A percentile compares a stretch with the other conserved stretches of the same genome.
Conservation (phyloP, 1,140 invertebrate genomes). For the Drosophila nasuta region DNA sequence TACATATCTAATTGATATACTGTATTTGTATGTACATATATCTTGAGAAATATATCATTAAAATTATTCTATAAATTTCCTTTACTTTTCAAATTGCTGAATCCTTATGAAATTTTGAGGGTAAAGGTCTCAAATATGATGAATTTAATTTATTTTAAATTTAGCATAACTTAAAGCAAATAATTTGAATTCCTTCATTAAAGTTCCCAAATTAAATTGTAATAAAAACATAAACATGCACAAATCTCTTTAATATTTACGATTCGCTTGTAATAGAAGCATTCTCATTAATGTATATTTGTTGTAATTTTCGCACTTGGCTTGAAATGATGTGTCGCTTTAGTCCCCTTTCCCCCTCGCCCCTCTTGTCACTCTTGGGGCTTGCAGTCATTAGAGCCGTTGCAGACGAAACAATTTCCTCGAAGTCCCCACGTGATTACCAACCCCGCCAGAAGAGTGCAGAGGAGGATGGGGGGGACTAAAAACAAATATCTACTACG, state of each 20-base stretch:
- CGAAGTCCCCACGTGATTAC: constrained; percentile 21
- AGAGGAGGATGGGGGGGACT: background rate
- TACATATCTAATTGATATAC: too few species aligned
- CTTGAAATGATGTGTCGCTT: background rate
- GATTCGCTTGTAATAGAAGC: constrained; percentile 1
- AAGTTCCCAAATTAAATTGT: background rate
- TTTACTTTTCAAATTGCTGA: too few species aligned
- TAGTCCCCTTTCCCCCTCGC: background rate
- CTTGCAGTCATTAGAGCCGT: constrained; percentile 58
- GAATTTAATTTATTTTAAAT: too few species aligned
- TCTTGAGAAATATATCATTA: too few species aligned
- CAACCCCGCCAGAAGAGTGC: background rate
- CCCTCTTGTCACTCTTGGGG: background rate
- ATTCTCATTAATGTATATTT: constrained; percentile 20
- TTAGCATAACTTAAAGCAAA: background rate
- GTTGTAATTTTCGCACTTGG: constrained; percentile 20
- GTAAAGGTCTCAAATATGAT: too few species aligned
- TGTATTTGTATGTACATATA: too few species aligned
- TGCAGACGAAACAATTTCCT: constrained; percentile 65
- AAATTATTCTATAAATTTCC: too few species aligned
- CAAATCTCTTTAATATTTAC: constrained; percentile 12
- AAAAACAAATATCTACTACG: constrained; percentile 51
- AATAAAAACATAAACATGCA: background rate
- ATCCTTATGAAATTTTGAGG: too few species aligned
- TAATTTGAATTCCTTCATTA: background rate